Percentiles rank a stretch among this genome's conserved stretches.
These are phyloP conservation scores for Onychostoma macrolepis DNA, from an alignment of 2,113 vertebrate genomes.

Conservation along the genomic window DNA sequence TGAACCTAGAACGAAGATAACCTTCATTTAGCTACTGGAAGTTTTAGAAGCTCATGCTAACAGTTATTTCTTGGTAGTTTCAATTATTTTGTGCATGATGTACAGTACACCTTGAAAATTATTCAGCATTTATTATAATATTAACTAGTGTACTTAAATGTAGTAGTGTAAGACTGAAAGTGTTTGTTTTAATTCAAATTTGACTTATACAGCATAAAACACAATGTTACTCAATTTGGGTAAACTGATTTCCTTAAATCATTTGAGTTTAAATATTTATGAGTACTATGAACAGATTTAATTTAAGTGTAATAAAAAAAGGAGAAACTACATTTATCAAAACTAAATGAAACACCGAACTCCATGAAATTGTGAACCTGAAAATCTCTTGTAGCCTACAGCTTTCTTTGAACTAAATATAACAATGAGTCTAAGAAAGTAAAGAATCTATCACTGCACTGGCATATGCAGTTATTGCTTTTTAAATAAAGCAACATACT, in stretches of 20 bases:
- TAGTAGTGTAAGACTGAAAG: background rate
- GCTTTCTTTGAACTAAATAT: background rate
- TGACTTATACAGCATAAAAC: background rate
- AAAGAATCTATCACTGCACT: background rate
- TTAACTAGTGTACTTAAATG: background rate
- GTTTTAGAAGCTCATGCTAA: background rate
- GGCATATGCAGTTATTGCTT: background rate
- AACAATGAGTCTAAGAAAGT: too few species aligned
- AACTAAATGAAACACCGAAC: background rate
- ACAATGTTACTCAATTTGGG: background rate
- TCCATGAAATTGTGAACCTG: background rate
- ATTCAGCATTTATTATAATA: background rate
- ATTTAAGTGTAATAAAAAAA: background rate
- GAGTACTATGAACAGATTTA: background rate
- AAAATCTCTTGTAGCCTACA: background rate
- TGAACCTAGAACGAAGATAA: background rate
- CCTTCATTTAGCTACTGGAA: background rate
- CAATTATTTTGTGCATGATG: background rate
- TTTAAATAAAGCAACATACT: background rate
- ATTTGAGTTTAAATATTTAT: background rate
- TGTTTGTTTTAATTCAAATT: too few species aligned
- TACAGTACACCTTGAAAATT: background rate
- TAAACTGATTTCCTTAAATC: background rate
- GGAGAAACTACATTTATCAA: background rate
- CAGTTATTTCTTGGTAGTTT: background rate